Evolutionary conservation across 2,113 vertebrate species (phyloP).

Genomic region (Paramormyrops kingsleyae): DNA sequence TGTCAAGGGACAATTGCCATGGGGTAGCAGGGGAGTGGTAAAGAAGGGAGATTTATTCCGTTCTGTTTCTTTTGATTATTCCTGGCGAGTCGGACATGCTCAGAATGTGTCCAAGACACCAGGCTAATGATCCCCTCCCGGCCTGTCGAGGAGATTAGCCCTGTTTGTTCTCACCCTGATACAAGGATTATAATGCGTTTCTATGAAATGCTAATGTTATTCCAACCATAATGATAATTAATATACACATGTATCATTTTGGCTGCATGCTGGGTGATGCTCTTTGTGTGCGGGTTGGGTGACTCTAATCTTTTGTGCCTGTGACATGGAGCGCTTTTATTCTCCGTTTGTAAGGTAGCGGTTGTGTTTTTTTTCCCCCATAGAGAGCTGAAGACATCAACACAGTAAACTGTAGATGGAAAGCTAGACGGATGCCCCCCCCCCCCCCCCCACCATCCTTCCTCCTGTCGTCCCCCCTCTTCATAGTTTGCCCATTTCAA

Average conservation of each 20-base stretch:
- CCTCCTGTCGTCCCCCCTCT: not conserved
- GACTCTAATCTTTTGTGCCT: not conserved
- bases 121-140: not conserved
- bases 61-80: not conserved
- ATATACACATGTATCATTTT: not conserved
- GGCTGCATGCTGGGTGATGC: not conserved
- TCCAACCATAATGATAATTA: not conserved
- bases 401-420: not conserved
- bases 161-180: not conserved
- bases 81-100: not conserved
- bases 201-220: not conserved
- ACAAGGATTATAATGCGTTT: not conserved
- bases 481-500: not conserved
- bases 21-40: not conserved
- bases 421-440: not conserved
- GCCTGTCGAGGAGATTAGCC: not conserved
- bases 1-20: not conserved
- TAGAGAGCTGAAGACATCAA: not conserved
- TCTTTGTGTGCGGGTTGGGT: too few species aligned
- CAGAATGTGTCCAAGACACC: not conserved
- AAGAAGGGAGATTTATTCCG: not conserved
- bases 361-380: not conserved
- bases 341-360: not conserved
- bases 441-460: not conserved
- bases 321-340: not conserved